These are phyloP conservation scores for Parapsyche elsis DNA, from an alignment of 1,140 invertebrate genomes.

Conservation along the genomic window DNA sequence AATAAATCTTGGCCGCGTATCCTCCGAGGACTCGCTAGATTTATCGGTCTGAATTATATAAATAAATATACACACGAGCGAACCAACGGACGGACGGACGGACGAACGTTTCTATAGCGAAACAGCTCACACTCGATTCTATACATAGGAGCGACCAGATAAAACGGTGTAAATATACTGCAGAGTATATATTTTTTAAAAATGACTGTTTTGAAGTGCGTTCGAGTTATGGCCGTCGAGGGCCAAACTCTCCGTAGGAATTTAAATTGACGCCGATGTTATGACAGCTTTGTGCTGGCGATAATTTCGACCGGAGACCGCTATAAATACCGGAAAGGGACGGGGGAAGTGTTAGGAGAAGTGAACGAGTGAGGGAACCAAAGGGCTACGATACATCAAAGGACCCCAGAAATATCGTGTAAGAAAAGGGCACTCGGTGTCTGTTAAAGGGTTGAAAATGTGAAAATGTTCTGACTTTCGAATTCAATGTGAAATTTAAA, in stretches of 20 bases:
- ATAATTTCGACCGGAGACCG: conserved; percentile 7
- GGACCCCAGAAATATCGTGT: no score
- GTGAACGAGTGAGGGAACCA: no score
- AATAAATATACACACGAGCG: not conserved
- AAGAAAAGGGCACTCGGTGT: no score
- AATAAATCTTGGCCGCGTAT: not conserved
- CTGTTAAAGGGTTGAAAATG: no score
- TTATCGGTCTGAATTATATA: not conserved
- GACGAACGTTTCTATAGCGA: not conserved
- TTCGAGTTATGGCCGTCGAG: conserved; percentile 17
- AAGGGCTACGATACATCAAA: no score
- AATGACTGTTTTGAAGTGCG: not conserved
- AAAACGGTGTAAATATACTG: not conserved
- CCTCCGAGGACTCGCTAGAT: not conserved
- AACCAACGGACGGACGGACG: no score
- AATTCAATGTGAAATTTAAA: no score
- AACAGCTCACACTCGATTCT: not conserved
- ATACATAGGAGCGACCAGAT: no score
- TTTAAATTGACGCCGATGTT: conserved; percentile 28
- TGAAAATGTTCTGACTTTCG: no score
- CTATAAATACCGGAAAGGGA: not conserved
- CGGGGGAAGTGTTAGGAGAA: no score
- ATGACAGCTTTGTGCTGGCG: conserved; percentile 23
- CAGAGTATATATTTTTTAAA: not conserved
- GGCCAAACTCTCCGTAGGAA: not conserved